Evolutionary conservation across 35 echinoderm and acorn worm genomes (phyloP), one percentile per base, ranked within the genome.

Genomic region (Patiria miniata): DNA sequence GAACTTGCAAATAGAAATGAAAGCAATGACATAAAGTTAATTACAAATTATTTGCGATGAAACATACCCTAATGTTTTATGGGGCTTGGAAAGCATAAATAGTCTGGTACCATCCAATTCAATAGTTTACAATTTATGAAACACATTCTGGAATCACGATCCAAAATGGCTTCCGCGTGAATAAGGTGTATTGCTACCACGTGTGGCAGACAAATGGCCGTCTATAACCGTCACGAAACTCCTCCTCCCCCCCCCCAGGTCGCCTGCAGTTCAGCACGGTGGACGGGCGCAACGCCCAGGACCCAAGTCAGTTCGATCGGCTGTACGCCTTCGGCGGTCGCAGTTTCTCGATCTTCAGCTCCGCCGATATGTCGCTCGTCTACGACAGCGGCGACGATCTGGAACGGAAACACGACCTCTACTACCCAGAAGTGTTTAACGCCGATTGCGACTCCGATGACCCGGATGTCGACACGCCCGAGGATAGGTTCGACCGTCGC

Each of bases 301-400:
- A 60, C 34, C 59, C 58, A 2, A 61, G 47, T 33, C 86, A 93
- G 44, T 58, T 89, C 78, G 94, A 92, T 16, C 54, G 36, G 42
- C 39, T 93, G 7, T 78, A 68, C 51, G 58, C 82, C 81, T 97
- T 86, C 47, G 94, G 94, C 23, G 78, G 69, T 8, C 51, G 94
- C 61, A 84, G 94, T 79, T 77, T 93, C 40, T 93, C 94, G 0
- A 44, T 97, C 28, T 85, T 92, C 37, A 36, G 83, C 1, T 58
- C 86, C 10, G 44, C 68, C 54, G 17, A 51, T 17, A n/a, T 51
- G 16, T 38, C 81, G 23, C 53, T 90, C 39, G 78, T 97, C 4
- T 90, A 85, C 55, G 90, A 97, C 79, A 93, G 86, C 82, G 94
- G 87, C 19, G 94, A 97, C 56, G 90, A 97, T 22, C 53, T 97